These are phyloP conservation scores for Andrena bucephala DNA, from an alignment of 2,888 invertebrate genomes.

Conservation along the genomic window DNA sequence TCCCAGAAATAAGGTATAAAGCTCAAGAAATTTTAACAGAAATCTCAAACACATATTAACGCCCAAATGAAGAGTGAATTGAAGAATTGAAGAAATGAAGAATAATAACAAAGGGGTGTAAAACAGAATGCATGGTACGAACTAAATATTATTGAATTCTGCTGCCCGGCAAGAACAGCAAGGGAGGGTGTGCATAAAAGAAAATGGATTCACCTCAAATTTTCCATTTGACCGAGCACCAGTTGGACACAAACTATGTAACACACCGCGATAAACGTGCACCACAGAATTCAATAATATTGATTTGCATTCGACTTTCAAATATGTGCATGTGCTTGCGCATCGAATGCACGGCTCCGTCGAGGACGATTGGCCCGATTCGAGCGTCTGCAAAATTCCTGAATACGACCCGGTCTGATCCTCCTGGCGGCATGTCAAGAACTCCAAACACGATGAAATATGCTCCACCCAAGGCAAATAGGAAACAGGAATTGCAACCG, in stretches of 20 bases:
- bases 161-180: not conserved
- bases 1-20: too few relatives aligned
- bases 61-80: too few relatives aligned
- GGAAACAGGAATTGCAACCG: not conserved
- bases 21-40: too few relatives aligned
- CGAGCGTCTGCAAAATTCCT: conserved; percentile 50
- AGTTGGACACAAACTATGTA: conserved; percentile 1
- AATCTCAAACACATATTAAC: too few relatives aligned
- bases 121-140: not conserved
- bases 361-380: conserved; percentile 57
- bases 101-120: not conserved
- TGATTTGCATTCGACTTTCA: conserved; percentile 34
- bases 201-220: not conserved
- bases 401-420: conserved; percentile 40
- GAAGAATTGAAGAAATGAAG: not conserved
- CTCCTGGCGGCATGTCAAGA: conserved; percentile 27
- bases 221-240: not conserved
- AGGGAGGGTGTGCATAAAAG: not conserved
- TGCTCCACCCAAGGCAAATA: not conserved
- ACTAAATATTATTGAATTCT: not conserved
- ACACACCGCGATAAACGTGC: not conserved
- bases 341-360: conserved; percentile 24
- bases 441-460: conserved; percentile 19
- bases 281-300: conserved; percentile 31
- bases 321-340: conserved; percentile 20